Evolutionary conservation across 2,113 vertebrate species (phyloP), one percentile per base, ranked within the genome.

Genomic region (Oreotrochilus melanogaster): DNA sequence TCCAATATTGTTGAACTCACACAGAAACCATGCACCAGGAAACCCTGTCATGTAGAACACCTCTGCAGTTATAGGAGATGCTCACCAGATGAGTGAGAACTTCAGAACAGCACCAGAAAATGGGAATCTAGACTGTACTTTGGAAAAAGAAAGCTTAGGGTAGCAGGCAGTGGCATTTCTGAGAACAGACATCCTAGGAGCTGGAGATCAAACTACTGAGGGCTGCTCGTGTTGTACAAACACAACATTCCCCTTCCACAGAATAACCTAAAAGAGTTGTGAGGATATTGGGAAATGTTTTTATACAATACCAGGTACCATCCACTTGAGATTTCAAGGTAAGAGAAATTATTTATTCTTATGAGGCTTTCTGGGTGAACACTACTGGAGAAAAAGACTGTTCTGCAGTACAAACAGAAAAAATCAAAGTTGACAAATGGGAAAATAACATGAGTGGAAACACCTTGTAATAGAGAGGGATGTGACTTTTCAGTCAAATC

Each of bases 401-500:
- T 21, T 69, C 53, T 45, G 58, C 8, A 3, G 18, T 4, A 27
- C 0, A 0, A 92, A 51, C 60, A 76, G 58, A 76, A 58, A 48
- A 93, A 93, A 88, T 24, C 60, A 24, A 64, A 78, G 30, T 1
- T 78, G 76, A 86, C 27, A 89, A 95, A 84, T 31, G 61, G 50
- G 84, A 58, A 89, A 84, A 87, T 71, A 17, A 72, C 48, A 80
- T 66, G 74, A 88, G 28, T 18, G 51, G 88, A 71, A 97, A 65
- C 70, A 64, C 69, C 73, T 70, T 81, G 48, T 37, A 50, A 71
- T 60, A 74, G 1, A 60, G 30, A 76, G 24, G 23, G 53, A 95
- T 50, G 60, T 37, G 58, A 81, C 75, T 89, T 78, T 73, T 85
- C 73, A 71, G 28, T 31, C 62, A 86, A 67, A 72, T 8, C 17